A percentile compares a stretch with the other conserved stretches of the same genome.
Conservation (phyloP, 2,113 vertebrate genomes). For the Tauraco erythrolophus region DNA sequence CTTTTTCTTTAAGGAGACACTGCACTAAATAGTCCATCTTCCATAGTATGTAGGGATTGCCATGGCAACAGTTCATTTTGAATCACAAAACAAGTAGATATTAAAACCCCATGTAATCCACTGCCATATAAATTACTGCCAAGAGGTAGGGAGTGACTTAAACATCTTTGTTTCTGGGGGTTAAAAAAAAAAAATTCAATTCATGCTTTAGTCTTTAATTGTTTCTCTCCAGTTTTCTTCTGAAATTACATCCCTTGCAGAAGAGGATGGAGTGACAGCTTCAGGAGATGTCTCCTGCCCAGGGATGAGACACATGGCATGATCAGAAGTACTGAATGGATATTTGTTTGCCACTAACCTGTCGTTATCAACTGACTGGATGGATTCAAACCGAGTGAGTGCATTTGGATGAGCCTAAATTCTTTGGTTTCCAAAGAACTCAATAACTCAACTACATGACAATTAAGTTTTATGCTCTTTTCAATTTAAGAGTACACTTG, state of each 20-base stretch:
- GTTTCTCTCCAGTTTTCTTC: not conserved
- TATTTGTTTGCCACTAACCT: not conserved
- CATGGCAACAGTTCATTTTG: constrained; percentile 32
- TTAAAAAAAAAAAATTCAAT: not conserved
- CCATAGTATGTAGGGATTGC: not conserved
- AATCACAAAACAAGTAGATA: constrained; percentile 3
- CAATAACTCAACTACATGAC: not conserved
- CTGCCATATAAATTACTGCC: not conserved
- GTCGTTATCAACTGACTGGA: not conserved
- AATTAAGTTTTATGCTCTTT: not conserved
- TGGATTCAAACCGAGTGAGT: not conserved
- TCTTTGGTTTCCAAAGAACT: not conserved
- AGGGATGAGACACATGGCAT: not conserved
- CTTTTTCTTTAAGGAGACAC: not conserved
- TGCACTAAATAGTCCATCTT: not conserved
- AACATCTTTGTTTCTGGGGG: not conserved
- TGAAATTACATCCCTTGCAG: not conserved
- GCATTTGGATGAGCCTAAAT: not conserved
- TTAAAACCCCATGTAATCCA: not conserved
- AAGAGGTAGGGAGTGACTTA: not conserved
- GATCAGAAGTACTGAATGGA: not conserved
- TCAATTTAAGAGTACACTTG: not conserved
- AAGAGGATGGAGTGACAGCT: not conserved
- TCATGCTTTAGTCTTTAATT: not conserved
- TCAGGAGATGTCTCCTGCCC: not conserved